phyloP scores from a whole-genome alignment of 2,113 vertebrate genomes.

The Oncorhynchus mykiss region DNA sequence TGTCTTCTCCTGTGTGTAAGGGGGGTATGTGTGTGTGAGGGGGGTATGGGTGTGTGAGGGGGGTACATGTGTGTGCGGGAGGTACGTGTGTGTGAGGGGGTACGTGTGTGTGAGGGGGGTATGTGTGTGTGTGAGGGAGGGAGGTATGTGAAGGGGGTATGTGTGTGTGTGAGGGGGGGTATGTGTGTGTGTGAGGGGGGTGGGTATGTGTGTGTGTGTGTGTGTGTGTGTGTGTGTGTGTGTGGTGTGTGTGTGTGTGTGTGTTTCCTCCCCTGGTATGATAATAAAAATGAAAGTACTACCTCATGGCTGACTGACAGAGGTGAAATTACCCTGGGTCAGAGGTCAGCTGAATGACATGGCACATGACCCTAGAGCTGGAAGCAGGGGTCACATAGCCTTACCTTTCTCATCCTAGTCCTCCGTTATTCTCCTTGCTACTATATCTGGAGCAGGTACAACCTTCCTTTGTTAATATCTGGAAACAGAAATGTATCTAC shows the following conservation, averaged over 20 bases:
- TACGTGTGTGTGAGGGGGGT: not conserved
- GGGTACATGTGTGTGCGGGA: too few relatives aligned
- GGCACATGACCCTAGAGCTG: conserved; percentile 21
- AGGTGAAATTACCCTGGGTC: conserved; percentile 31
- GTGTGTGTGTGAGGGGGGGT: too few relatives aligned
- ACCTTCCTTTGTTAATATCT: too few relatives aligned
- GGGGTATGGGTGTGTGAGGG: too few relatives aligned
- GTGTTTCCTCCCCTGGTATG: not conserved
- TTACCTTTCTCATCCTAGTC: conserved; percentile 14
- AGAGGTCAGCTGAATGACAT: conserved; percentile 41
- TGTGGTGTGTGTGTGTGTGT: not conserved
- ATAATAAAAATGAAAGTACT: conserved; percentile 35
- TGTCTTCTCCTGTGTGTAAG: too few relatives aligned
- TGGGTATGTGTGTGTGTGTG: too few relatives aligned
- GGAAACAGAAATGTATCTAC: too few relatives aligned
- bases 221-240: too few relatives aligned
- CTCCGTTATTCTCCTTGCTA: not conserved
- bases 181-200: too few relatives aligned
- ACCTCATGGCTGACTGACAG: conserved; percentile 5
- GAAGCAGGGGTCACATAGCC: conserved; percentile 13
- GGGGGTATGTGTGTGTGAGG: not conserved
- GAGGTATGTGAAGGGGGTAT: too few relatives aligned
- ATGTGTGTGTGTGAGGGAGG: too few relatives aligned
- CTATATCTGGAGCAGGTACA: not conserved
- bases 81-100: too few relatives aligned